Base-by-base conservation (phyloP, 2,113 vertebrate species). In the Cepphus grylle region DNA sequence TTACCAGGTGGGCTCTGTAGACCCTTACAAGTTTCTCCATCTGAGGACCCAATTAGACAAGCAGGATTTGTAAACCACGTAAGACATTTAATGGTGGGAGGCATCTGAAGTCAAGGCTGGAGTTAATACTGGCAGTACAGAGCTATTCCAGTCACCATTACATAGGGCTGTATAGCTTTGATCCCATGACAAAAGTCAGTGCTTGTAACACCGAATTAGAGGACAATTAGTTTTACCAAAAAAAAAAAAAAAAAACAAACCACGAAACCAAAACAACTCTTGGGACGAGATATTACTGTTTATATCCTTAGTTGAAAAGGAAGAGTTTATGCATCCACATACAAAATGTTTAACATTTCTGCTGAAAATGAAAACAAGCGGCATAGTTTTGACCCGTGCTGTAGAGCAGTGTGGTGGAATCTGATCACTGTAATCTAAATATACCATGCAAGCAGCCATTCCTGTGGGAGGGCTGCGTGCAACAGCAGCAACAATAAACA, bases 311-410 rank as follows among this genome's bases (percentile, higher is more conserved):
- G 77, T 11, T 92, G 45, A 87, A 94, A 88, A 94, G n/a, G 50
- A 89, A 56, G 59, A 81, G 43, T 78, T 86, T 93, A 73, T 77
- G 71, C 56, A 85, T 74, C 74, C 52, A 76, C 47, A 78, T 76
- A 84, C 3, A 29, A 82, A 96, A 85, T 86, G 45, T 77, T 97
- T 88, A 74, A 86, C 8, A 88, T 94, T 95, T 96, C 76, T 74
- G 34, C 47, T 94, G 52, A 73, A 93, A 97, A 77, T 59, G 16
- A 72, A 97, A 97, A 94, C 88, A 94, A 86, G 52, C n/a, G 87
- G 30, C 23, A 70, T 6, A 55, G 38, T 91, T 88, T 89, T 93
- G 84, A 92, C 77, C 66, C 86, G 61, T 81, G 36, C 32, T 78
- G 25, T 71, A 53, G 62, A 71, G 47, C 7, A 8, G 6, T 65